Base-by-base conservation (phyloP, 2,113 vertebrate genomes). In the Mionectes macconnelli region DNA sequence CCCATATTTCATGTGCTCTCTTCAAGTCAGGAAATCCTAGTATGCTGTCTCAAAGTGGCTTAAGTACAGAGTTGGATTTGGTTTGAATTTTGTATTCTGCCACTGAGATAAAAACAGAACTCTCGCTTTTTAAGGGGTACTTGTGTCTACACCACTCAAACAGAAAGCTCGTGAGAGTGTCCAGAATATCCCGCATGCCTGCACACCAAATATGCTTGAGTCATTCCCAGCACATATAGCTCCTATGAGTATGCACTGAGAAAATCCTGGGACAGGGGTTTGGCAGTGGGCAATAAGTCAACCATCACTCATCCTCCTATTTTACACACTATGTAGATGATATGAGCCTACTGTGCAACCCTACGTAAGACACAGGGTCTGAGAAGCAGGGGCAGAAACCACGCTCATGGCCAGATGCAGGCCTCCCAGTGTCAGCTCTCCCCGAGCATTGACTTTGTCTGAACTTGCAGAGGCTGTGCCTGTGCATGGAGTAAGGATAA, bases 351-450 rank as follows among this genome's bases (percentile, higher is more conserved):
- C 19, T 20, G 31, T 3, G 8, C 8, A 90, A 14, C 10, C 20
- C 47, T 62, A 16, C 5, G 1, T 12, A 49, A 59, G n/a, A 28
- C 39, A 79, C 35, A 13, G 10, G 7, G 11, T 53, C 57, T 55
- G 49, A 14, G 15, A 35, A n/a, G 5, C 19, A 64, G 22, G 16
- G 3, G 12, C 63, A 55, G 63, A 90, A 70, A 33, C 2, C 30
- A 35, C 5, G 4, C 18, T 47, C 31, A 14, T 1, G 1, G 30
- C 10, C n/a, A 82, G 62, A 33, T 28, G 20, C 33, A 72, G 56
- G 3, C 4, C 19, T 8, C 25, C 17, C 0, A 0, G 22, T 8
- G 14, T 67, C 62, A 63, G 47, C 8, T 42, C n/a, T 87, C n/a
- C 33, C 45, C 15, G 42, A 50, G n/a, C 4, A 8, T 9, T 31